Percentiles rank a stretch among this genome's conserved stretches.
These are phyloP conservation scores for Clarias gariepinus DNA, from an alignment of 2,113 vertebrate species.

Conservation along the genomic window DNA sequence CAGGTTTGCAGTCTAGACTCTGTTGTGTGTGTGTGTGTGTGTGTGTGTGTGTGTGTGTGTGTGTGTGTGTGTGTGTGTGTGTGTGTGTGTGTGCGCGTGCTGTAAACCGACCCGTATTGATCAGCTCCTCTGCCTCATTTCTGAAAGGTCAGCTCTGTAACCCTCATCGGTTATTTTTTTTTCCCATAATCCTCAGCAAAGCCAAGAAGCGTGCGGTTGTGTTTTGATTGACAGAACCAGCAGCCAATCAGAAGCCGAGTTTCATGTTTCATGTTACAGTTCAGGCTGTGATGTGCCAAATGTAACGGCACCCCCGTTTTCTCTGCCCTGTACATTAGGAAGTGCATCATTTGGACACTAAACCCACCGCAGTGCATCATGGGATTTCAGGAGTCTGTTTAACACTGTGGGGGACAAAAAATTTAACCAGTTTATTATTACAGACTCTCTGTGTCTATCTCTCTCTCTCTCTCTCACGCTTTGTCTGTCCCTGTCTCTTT, in stretches of 20 bases:
- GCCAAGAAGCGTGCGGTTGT: not conserved
- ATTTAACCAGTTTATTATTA: no score
- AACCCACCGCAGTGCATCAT: not conserved
- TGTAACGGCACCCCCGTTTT: not conserved
- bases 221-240: constrained; percentile 14
- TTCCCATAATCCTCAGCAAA: not conserved
- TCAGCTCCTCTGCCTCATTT: not conserved
- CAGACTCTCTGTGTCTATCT: no score
- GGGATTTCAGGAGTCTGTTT: not conserved
- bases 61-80: constrained; percentile 23
- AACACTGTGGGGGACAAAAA: not conserved
- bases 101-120: constrained; percentile 25
- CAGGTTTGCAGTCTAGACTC: constrained; percentile 18
- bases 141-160: constrained; percentile 10
- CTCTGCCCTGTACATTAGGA: not conserved
- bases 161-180: not conserved
- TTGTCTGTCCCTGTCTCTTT: no score
- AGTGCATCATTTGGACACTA: not conserved
- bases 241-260: constrained; percentile 1
- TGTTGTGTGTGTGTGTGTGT: constrained; percentile 12
- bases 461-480: no score
- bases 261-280: not conserved
- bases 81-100: constrained; percentile 17
- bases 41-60: constrained; percentile 31
- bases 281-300: not conserved